Percentiles rank a stretch among this genome's conserved stretches.
These are phyloP conservation scores for Leucoptera coffeella DNA, from an alignment of 2,888 invertebrate genomes.

Conservation along the genomic window DNA sequence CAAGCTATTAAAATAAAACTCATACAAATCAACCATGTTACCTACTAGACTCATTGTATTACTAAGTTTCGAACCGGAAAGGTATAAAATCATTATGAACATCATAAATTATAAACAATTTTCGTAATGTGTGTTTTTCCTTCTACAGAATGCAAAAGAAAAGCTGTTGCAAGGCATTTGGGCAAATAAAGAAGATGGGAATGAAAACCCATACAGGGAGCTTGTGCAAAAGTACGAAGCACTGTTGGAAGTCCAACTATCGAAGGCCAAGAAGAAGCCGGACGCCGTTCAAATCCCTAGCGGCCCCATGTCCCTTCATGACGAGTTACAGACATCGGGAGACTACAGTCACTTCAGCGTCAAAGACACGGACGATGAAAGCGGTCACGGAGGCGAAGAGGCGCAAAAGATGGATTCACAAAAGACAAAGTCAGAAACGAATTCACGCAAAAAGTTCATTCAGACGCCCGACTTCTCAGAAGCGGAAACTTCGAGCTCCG, in stretches of 20 bases:
- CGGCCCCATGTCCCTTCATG: conserved; percentile 55
- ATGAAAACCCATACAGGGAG: conserved; percentile 68
- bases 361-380: conserved; percentile 60
- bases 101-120: no score
- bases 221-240: conserved; percentile 84
- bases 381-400: conserved; percentile 53
- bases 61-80: no score
- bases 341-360: conserved; percentile 62
- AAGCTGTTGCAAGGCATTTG: conserved; percentile 45
- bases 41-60: no score
- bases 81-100: no score
- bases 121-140: no score
- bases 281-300: conserved; percentile 23
- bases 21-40: no score
- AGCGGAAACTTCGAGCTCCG: conserved; percentile 79
- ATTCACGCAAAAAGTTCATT: conserved; percentile 52
- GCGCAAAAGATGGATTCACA: conserved; percentile 36
- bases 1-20: no score
- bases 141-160: conserved; percentile 46
- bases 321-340: conserved; percentile 69
- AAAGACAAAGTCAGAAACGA: conserved; percentile 32
- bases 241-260: conserved; percentile 67
- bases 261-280: conserved; percentile 48
- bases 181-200: conserved; percentile 46
- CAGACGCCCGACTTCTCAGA: conserved; percentile 81